Base-by-base conservation (phyloP, 2,113 vertebrate species). In the Thunnus thynnus region DNA sequence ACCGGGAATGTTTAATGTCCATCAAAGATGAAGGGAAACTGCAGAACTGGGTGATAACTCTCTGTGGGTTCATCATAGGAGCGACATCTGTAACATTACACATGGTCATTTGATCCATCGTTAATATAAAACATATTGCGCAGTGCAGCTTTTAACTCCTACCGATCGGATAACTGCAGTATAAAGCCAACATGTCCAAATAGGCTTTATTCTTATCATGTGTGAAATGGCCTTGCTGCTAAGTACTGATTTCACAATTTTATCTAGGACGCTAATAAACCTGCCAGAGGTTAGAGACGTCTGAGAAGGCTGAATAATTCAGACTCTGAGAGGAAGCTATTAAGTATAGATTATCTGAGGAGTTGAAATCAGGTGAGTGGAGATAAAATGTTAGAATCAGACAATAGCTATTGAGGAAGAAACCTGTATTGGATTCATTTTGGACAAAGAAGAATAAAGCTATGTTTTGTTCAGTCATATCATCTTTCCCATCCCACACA, bases 311-410 rank as follows among this genome's bases (percentile, higher is more conserved):
- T 77, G 61, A 83, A 85, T 85, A 32, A 80, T 84, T 78, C 56
- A 73, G 55, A 76, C 68, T 68, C 18, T 2, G 73, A 68, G 32
- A 68, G 81, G 70, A 82, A 72, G 71, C 62, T 62, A 50, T 89
- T 83, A 84, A 86, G 70, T 78, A 71, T 32, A 87, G 71, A 88
- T 88, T 47, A 78, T 84, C 27, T 77, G 71, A 54, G 52, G 58
- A 48, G 69, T 3, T 74, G 72, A 74, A 84, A 65, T 64, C 60
- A 73, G 63, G 16, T 65, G 22, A 78, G 36, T 46, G 41, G 55
- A 54, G 72, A 73, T 85, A 41, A 41, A 69, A 57, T 48, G 14
- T 5, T 55, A 55, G 17, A 66, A 76, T 52, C 65, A 56, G 56
- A 65, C 5, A 41, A 48, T 32, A 18, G 48, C 67, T 25, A 25